phyloP scores from a whole-genome alignment of 2,113 vertebrate species.

The Octodon degus region DNA sequence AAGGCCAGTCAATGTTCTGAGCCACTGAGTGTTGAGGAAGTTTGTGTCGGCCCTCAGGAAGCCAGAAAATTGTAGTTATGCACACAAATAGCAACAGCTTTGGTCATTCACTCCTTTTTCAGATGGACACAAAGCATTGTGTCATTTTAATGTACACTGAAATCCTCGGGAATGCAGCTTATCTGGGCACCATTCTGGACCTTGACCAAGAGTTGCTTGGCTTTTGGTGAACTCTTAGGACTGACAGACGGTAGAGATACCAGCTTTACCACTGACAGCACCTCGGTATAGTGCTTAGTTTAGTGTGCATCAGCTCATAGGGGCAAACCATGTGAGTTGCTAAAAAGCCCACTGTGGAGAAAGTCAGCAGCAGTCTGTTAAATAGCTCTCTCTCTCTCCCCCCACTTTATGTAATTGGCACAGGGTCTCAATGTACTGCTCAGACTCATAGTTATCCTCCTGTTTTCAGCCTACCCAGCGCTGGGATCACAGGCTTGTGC shows the following conservation, averaged over 20 bases:
- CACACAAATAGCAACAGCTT: not conserved
- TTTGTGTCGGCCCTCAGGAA: not conserved
- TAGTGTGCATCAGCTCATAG: not conserved
- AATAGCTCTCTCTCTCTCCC: not conserved
- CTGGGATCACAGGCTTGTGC: too few species aligned
- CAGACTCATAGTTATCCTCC: too few species aligned
- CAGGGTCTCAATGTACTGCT: too few species aligned
- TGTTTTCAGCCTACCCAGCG: too few species aligned
- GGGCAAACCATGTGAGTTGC: not conserved
- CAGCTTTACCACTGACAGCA: not conserved
- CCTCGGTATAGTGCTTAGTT: not conserved
- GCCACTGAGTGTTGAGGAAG: not conserved
- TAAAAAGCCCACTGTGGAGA: not conserved
- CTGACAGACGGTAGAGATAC: fast-evolving
- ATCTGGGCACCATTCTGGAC: not conserved
- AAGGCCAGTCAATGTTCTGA: not conserved
- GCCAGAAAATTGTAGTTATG: not conserved
- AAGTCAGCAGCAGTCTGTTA: not conserved
- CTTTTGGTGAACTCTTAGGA: not conserved
- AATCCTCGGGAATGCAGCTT: not conserved
- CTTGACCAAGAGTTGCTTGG: not conserved
- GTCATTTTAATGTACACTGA: not conserved
- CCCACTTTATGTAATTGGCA: too few species aligned
- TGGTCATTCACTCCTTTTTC: not conserved
- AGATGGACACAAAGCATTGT: not conserved